Evolutionary conservation across 2,888 invertebrate genomes (phyloP).

Genomic region (Linhomoeus sp.): DNA sequence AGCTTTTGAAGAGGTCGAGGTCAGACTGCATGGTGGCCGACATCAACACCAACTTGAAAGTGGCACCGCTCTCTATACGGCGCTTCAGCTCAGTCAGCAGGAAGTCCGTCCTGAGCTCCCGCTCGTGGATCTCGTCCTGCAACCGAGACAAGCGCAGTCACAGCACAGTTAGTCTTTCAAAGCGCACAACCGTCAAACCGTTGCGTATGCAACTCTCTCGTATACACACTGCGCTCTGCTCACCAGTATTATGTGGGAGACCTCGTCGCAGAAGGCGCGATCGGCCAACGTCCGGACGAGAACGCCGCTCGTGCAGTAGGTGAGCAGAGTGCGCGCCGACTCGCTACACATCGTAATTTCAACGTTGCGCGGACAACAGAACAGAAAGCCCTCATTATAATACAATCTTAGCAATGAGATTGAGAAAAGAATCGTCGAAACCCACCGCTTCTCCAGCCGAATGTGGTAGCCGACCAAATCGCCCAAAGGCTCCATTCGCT

Average conservation of each 20-base stretch:
- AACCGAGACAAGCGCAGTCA: no score
- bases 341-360: no score
- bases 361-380: no score
- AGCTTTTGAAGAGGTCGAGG: slow-evolving; percentile 53
- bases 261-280: slow-evolving; percentile 45
- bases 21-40: slow-evolving; percentile 64
- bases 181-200: no score
- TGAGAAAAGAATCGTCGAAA: neutral
- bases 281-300: slow-evolving; percentile 66
- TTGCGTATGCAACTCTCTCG: no score
- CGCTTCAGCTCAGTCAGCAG: slow-evolving; percentile 51
- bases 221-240: no score
- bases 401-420: no score
- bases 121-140: slow-evolving; percentile 90
- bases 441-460: slow-evolving; percentile 54
- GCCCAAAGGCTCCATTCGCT: slow-evolving; percentile 58
- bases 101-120: slow-evolving; percentile 79
- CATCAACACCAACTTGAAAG: slow-evolving; percentile 58
- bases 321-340: slow-evolving; percentile 56
- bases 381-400: no score
- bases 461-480: slow-evolving; percentile 72
- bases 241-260: slow-evolving; percentile 49
- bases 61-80: neutral
- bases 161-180: no score
- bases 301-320: slow-evolving; percentile 79